These are phyloP conservation scores for Caranx melampygus DNA, from an alignment of 2,113 vertebrate genomes.

Conservation along the genomic window DNA sequence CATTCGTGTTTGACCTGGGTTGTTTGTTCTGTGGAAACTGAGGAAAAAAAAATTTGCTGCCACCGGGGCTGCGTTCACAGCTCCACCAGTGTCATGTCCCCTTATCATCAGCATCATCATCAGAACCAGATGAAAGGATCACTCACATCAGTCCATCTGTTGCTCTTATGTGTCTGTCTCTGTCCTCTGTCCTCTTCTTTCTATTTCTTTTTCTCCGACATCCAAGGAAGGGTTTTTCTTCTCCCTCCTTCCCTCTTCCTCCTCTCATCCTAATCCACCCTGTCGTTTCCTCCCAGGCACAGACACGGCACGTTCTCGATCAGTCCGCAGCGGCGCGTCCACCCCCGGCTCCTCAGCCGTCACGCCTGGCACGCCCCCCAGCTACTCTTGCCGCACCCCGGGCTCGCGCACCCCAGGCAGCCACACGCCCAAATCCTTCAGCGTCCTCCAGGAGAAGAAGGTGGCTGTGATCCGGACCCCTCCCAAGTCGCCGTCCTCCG, in stretches of 20 bases:
- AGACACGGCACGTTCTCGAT: constrained; percentile 90
- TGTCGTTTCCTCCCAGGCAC: constrained; percentile 80
- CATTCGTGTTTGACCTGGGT: constrained; percentile 33
- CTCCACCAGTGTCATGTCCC: not conserved
- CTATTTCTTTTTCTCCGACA: not conserved
- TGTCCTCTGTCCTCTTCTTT: not conserved
- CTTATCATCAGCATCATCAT: constrained; percentile 17
- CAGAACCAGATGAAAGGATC: constrained; percentile 15
- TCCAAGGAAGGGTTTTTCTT: not conserved
- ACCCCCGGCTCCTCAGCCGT: constrained; percentile 93
- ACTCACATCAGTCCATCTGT: not conserved
- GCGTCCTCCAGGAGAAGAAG: constrained; percentile 94
- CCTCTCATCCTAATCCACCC: not conserved
- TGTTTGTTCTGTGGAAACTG: constrained; percentile 48
- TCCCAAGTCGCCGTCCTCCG: constrained; percentile 93
- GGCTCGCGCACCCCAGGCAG: constrained; percentile 94
- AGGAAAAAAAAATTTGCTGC: not conserved
- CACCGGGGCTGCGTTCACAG: not conserved
- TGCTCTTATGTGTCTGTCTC: not conserved
- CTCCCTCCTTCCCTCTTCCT: not conserved
- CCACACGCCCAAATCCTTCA: constrained; percentile 93
- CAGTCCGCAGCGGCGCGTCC: constrained; percentile 92
- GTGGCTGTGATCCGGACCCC: constrained; percentile 96
- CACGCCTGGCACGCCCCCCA: constrained; percentile 93
- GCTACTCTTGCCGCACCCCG: constrained; percentile 93